These are phyloP conservation scores for Oreochromis tanganicae DNA, from an alignment of 2,113 vertebrate species.

Conservation along the genomic window DNA sequence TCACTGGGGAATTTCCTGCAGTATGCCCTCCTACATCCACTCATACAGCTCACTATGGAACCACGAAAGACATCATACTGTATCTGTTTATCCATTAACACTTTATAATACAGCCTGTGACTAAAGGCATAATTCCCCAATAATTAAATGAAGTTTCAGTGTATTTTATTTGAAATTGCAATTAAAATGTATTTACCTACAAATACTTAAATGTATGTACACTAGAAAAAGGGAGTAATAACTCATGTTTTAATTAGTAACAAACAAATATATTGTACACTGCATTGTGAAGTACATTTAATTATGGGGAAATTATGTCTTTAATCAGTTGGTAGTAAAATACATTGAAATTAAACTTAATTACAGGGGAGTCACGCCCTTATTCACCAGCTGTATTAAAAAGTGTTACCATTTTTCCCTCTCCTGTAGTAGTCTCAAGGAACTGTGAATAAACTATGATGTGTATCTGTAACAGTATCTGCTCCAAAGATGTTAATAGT, in stretches of 20 bases:
- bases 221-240: neutral
- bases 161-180: neutral
- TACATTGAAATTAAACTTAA: neutral
- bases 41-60: neutral
- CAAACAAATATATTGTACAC: neutral
- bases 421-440: neutral
- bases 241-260: neutral
- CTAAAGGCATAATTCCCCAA: neutral
- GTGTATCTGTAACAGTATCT: neutral
- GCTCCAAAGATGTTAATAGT: neutral
- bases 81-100: neutral
- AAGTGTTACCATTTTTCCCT: neutral
- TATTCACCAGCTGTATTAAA: neutral
- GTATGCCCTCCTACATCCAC: neutral
- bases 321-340: neutral
- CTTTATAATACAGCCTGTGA: neutral
- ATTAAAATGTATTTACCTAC: neutral
- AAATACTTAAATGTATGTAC: neutral
- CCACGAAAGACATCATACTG: neutral
- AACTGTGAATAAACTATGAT: neutral
- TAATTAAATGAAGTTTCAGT: neutral
- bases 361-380: neutral
- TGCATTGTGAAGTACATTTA: neutral
- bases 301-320: neutral
- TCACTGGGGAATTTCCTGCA: neutral